Percentiles rank a stretch among this genome's conserved stretches.
Conservation (phyloP, 2,113 vertebrate genomes). For the Polypterus bichir region DNA sequence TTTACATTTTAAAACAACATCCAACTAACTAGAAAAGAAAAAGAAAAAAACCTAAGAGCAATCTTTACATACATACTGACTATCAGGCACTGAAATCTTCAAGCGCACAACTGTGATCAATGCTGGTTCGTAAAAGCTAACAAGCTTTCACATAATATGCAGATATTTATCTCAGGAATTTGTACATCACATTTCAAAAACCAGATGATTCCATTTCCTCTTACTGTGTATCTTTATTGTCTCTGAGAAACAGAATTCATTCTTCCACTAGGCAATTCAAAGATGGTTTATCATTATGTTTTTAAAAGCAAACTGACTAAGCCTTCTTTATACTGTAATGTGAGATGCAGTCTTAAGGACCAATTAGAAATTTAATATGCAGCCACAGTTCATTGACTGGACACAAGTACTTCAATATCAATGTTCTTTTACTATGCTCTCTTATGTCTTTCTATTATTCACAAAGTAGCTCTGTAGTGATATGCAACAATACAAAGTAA, state of each 20-base stretch:
- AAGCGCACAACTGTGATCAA: no score
- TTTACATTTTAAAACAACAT: no score
- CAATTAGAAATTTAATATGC: conserved; percentile 8
- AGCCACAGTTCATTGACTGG: conserved; percentile 4
- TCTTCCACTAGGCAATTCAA: conserved; percentile 6
- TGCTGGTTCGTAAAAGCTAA: not conserved
- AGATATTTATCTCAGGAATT: conserved; percentile 6
- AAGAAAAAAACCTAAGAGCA: no score
- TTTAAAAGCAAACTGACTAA: not conserved
- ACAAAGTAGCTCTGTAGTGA: conserved; percentile 18
- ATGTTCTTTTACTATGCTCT: conserved; percentile 12
- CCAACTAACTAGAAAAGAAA: no score
- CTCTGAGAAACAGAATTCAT: conserved; percentile 10
- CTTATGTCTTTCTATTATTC: conserved; percentile 19
- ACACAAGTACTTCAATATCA: conserved; percentile 7
- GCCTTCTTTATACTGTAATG: conserved; percentile 10
- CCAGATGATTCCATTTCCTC: conserved; percentile 3
- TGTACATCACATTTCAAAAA: not conserved
- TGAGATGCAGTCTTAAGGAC: conserved; percentile 6
- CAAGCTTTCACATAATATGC: not conserved
- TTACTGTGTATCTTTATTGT: conserved; percentile 10
- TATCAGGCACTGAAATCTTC: no score
- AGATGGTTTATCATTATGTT: not conserved
- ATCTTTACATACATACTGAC: no score
- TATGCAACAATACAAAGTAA: conserved; percentile 11